Evolutionary conservation across 2,113 vertebrate species (phyloP), one percentile per base, ranked within the genome.

Genomic region (Rafetus swinhoei): DNA sequence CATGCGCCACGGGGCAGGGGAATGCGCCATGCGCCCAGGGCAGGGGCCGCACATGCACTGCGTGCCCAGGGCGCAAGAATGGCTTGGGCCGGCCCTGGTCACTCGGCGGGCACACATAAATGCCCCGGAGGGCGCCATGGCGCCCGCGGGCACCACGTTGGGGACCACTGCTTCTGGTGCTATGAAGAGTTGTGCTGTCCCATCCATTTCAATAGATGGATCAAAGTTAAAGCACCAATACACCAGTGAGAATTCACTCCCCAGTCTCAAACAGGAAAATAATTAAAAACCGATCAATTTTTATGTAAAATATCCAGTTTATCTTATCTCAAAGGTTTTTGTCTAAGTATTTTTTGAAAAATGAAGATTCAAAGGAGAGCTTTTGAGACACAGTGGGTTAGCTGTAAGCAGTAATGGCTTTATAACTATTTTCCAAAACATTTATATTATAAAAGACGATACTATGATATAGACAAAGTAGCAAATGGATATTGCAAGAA

Each of bases 281-380:
- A 92, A 79, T 80, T 84, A 82, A 54, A 95, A 81, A 9, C 5
- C 59, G 21, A 85, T 84, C 86, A 50, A 85, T 54, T 69, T 88
- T 90, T 90, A 90, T 6, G 11, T 85, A 59, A 35, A 90, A 95
- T 59, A 22, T 90, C 59, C 95, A 54, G 89, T 92, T 89, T 92
- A 29, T 82, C 53, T 39, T 92, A 29, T 45, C 2, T 81, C 27
- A 87, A 32, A 92, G n/a, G 4, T 85, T 95, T 93, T 87, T 82
- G 32, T 79, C 39, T 81, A 82, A 77, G 84, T 57, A 86, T 85
- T 0, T 88, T 95, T 91, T 80, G 93, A 76, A 88, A 60, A 93
- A 95, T 76, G 50, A 84, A 74, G 18, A 82, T 82, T 90, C 59
- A 84, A 85, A 91, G 18, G 81, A 86, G 93, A 85, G 25, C 35